Conservation (phyloP, 2,113 vertebrate genomes). For the Donacobius atricapilla region DNA sequence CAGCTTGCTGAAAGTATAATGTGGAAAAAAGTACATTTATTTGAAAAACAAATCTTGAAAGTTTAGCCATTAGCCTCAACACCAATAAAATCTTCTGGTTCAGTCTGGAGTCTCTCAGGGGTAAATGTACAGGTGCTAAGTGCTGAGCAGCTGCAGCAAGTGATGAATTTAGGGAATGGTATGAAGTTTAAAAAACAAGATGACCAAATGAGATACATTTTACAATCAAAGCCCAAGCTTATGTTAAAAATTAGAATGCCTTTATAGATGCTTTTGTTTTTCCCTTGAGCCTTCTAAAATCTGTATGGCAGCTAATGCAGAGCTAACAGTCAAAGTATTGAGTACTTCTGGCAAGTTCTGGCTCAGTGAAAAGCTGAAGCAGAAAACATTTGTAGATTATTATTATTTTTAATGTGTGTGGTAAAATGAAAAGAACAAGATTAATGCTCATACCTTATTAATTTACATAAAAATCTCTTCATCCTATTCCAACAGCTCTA, state of each 20-base stretch:
- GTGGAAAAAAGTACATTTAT: slow-evolving; percentile 56
- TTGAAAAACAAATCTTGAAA: slow-evolving; percentile 77
- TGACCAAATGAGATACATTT: slow-evolving; percentile 72
- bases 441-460: not conserved
- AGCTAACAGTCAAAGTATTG: not conserved
- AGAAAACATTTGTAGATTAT: not conserved
- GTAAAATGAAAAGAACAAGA: not conserved
- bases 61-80: slow-evolving; percentile 62
- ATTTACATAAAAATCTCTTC: not conserved
- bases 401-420: not conserved
- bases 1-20: slow-evolving; percentile 63
- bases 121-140: slow-evolving; percentile 71
- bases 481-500: not conserved
- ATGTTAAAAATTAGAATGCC: slow-evolving; percentile 71
- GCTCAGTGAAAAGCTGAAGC: not conserved
- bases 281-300: slow-evolving; percentile 72
- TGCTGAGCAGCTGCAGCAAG: slow-evolving; percentile 65
- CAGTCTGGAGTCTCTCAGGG: slow-evolving; percentile 57
- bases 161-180: slow-evolving; percentile 69
- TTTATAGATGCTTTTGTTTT: slow-evolving; percentile 69
- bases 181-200: slow-evolving; percentile 66
- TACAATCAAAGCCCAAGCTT: slow-evolving; percentile 66
- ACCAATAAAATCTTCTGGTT: slow-evolving; percentile 68
- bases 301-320: slow-evolving; percentile 50
- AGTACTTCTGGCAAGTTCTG: slow-evolving; percentile 14